A percentile compares a stretch with the other conserved stretches of the same genome.
Conservation (phyloP, 1,140 invertebrate species). For the Drosophila cardini region DNA sequence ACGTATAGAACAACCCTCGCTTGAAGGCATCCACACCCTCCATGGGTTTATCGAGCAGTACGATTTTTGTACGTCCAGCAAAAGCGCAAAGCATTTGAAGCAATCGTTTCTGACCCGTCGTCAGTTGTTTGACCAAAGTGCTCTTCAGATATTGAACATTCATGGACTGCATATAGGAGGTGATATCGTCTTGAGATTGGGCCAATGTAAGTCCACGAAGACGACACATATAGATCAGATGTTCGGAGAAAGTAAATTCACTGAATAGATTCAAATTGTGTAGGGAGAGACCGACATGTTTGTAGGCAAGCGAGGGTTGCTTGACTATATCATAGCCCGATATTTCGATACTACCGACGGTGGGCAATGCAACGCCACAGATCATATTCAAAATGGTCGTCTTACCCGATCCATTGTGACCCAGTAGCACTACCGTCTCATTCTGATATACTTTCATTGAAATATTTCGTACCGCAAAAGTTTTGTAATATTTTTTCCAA, state of each 20-base stretch:
- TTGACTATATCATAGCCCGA: constrained; percentile 20
- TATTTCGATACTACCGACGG: constrained; percentile 30
- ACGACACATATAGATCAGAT: constrained; percentile 44
- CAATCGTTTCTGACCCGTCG: constrained; percentile 38
- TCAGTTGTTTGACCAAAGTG: constrained; percentile 1
- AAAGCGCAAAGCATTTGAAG: constrained; percentile 52
- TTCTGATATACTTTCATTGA: constrained; percentile 37
- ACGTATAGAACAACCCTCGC: constrained; percentile 35
- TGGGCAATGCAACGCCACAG: constrained; percentile 13
- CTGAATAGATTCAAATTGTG: neutral
- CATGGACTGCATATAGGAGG: constrained; percentile 16
- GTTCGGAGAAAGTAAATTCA: constrained; percentile 51
- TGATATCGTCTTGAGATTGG: constrained; percentile 25
- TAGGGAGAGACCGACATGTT: constrained; percentile 13
- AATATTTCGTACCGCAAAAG: constrained; percentile 35
- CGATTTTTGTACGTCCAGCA: constrained; percentile 40
- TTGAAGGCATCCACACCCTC: constrained; percentile 50
- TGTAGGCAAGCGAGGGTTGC: neutral
- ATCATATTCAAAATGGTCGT: constrained; percentile 47
- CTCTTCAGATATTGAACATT: constrained; percentile 5
- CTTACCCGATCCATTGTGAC: constrained; percentile 57
- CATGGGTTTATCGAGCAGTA: constrained; percentile 55
- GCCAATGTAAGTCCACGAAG: constrained; percentile 36
- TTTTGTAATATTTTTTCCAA: constrained; percentile 38
- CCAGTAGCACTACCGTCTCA: constrained; percentile 54